A percentile compares a stretch with the other conserved stretches of the same genome.
Evolutionary conservation across 2,113 vertebrate genomes (phyloP).

Genomic region (Empidonax alnorum): DNA sequence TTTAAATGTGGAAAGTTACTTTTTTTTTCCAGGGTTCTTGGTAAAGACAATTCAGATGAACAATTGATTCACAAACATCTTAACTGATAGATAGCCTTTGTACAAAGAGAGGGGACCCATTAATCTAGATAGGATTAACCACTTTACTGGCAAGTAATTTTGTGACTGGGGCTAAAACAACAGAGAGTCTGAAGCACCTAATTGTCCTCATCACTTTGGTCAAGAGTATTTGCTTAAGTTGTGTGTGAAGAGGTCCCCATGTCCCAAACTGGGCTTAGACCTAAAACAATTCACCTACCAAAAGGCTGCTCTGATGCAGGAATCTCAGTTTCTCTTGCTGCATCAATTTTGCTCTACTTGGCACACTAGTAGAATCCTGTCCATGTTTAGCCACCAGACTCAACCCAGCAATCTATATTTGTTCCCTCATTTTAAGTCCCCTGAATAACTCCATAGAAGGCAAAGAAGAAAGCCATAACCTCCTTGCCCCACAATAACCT

Average conservation of each 20-base stretch:
- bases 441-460: not conserved
- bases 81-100: not conserved
- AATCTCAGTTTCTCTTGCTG: not conserved
- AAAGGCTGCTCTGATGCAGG: not conserved
- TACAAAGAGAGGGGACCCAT: not conserved
- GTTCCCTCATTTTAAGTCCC: not conserved
- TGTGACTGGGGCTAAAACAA: not conserved
- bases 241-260: not conserved
- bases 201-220: not conserved
- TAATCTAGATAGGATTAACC: not conserved
- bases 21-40: not conserved
- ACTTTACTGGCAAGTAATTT: not conserved
- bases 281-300: not conserved
- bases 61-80: not conserved
- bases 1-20: not conserved
- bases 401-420: not conserved
- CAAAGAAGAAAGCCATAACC: not conserved
- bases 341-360: not conserved
- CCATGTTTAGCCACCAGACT: not conserved
- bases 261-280: not conserved
- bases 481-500: not conserved
- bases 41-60: not conserved
- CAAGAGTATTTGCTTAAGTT: not conserved
- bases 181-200: not conserved
- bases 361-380: not conserved